Conservation (phyloP, 1,140 invertebrate genomes). For the Bombus polaris region DNA sequence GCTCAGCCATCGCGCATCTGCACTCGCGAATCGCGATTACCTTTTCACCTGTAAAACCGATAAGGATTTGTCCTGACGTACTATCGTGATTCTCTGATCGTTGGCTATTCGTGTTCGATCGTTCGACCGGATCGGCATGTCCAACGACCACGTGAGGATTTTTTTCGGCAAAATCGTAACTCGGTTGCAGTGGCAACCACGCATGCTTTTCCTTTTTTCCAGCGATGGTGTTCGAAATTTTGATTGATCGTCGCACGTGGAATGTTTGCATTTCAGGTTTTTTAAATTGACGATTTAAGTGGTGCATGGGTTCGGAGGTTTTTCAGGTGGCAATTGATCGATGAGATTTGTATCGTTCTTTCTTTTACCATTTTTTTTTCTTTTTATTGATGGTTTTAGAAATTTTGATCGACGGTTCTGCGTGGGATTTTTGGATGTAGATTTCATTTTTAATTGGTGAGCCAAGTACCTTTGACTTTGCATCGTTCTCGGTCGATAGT, state of each 20-base stretch:
- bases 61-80: conserved; percentile 9
- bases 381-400: background rate
- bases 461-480: too few relatives aligned
- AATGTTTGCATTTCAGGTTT: background rate
- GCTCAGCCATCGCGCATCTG: conserved; percentile 25
- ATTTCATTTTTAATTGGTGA: too few relatives aligned
- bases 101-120: background rate
- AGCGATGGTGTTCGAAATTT: background rate
- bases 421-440: background rate
- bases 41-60: conserved; percentile 6
- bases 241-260: background rate
- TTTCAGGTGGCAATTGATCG: background rate
- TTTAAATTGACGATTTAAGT: background rate
- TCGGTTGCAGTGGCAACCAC: background rate
- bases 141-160: background rate
- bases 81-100: background rate
- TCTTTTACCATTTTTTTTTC: background rate
- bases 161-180: background rate
- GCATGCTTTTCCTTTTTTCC: background rate
- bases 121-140: background rate
- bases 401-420: background rate
- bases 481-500: too few relatives aligned
- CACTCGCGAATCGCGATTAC: background rate
- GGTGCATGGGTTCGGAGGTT: background rate
- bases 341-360: background rate